These are phyloP conservation scores for Druceiella hillmani DNA, from an alignment of 2,888 invertebrate species.

Conservation along the genomic window DNA sequence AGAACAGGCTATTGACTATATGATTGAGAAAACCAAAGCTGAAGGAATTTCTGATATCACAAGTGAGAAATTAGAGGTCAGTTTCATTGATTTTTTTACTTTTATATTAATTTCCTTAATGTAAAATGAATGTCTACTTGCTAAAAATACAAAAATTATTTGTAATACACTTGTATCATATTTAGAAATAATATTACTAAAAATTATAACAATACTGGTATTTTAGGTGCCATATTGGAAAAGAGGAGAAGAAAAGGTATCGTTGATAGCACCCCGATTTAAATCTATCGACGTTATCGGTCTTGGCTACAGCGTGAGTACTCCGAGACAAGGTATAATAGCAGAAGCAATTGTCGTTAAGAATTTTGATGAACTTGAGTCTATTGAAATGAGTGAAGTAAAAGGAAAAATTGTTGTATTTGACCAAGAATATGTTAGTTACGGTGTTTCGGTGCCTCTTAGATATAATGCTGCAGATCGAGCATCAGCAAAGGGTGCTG, in stretches of 20 bases:
- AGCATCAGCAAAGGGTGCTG: slow-evolving; percentile 69
- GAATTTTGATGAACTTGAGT: slow-evolving; percentile 59
- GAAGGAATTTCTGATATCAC: slow-evolving; percentile 54
- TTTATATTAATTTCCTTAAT: no score
- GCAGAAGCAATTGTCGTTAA: slow-evolving; percentile 67
- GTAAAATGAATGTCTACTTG: no score
- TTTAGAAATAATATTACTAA: no score
- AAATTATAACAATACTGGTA: no score
- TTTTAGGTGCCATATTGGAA: slow-evolving; percentile 43
- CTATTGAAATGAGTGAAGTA: slow-evolving; percentile 43
- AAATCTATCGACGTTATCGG: slow-evolving; percentile 62
- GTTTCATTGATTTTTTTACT: no score
- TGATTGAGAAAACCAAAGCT: slow-evolving; percentile 39
- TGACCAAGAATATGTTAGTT: slow-evolving; percentile 60
- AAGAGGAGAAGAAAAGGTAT: slow-evolving; percentile 64
- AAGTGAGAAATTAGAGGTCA: slow-evolving; percentile 58
- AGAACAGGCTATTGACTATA: slow-evolving; percentile 65
- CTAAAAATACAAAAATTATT: no score
- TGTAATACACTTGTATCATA: no score
- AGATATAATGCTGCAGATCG: slow-evolving; percentile 59
- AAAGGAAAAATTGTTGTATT: slow-evolving; percentile 73
- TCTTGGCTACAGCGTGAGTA: slow-evolving; percentile 64
- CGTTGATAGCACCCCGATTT: slow-evolving; percentile 57
- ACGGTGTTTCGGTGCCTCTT: slow-evolving; percentile 62
- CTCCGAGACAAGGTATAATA: slow-evolving; percentile 65